These are phyloP conservation scores for Dendrolimus pini DNA, from an alignment of 2,888 invertebrate genomes.

Conservation along the genomic window DNA sequence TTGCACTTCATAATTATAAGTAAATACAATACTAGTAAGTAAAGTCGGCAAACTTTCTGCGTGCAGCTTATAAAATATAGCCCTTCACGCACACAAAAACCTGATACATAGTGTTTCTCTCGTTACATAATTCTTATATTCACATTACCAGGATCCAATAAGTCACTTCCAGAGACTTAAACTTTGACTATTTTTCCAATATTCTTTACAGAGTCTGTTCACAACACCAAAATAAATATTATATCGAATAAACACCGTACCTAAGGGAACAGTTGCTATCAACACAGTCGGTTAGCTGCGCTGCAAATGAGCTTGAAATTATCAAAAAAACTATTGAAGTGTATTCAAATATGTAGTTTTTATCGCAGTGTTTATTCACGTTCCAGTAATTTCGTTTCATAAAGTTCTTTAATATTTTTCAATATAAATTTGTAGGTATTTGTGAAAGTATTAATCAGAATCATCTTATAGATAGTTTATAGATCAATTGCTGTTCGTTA, in stretches of 20 bases:
- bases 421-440: no score
- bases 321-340: constrained; percentile 10
- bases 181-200: background rate
- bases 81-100: no score
- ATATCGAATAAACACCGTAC: constrained; percentile 44
- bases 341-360: background rate
- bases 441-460: no score
- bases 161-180: background rate
- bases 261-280: constrained; percentile 35
- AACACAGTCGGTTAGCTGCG: constrained; percentile 42
- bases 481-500: no score
- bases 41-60: no score
- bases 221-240: constrained; percentile 1
- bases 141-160: background rate
- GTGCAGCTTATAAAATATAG: no score
- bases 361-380: background rate
- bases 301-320: constrained; percentile 26
- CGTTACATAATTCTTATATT: background rate
- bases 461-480: no score
- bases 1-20: no score
- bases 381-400: no score
- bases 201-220: background rate
- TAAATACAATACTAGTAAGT: no score
- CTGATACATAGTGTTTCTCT: no score
- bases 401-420: no score